Evolutionary conservation across 2,888 invertebrate genomes (phyloP), one percentile per base, ranked within the genome.

Genomic region (Acheta domesticus): DNA sequence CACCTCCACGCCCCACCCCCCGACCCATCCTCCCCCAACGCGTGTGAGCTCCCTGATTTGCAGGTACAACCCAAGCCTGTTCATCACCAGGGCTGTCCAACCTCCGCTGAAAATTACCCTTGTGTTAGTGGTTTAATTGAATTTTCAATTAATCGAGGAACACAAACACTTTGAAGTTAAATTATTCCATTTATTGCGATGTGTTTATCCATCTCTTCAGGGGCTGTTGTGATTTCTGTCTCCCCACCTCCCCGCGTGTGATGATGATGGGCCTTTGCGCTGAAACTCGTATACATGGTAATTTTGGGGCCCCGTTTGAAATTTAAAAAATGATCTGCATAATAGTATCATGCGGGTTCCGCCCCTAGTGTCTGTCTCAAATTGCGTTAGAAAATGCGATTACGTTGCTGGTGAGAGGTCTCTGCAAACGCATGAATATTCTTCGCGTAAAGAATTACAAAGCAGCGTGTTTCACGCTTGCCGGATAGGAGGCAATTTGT

Each of bases 61-160:
- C 75, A 20, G 74, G 80, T 77, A 77, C 74, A 74, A 76, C 62
- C 79, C 19, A 14, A 16, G 14, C 79, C 76, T 75, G 73, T 48
- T 16, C 76, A 50, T 12, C 49, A 14, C 23, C 62, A 19, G 21
- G n/a, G 19, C 76, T 79, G 11, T 62, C 50, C 48, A n/a, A 36
- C 50, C 76, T 19, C n/a, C 48, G 20, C n/a, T 12, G 21, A 3
- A 77, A 49, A 36, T 36, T 20, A 49, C 21, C 19, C 19, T 21
- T 74, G 75, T 74, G 79, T 75, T 62, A n/a, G 48, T 74, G 49
- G 75, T 48, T 36, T 23, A 74, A 19, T 20, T 20, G 49, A 78
- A 75, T 74, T 62, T 62, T 62, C 62, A 62, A 62, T 62, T 62
- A 62, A 62, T 62, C 16, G 62, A 62, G 62, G 62, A 62, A 62